These are phyloP conservation scores for Plecturocebus donacophilus DNA, from an alignment of 2,113 vertebrate species.

Conservation along the genomic window DNA sequence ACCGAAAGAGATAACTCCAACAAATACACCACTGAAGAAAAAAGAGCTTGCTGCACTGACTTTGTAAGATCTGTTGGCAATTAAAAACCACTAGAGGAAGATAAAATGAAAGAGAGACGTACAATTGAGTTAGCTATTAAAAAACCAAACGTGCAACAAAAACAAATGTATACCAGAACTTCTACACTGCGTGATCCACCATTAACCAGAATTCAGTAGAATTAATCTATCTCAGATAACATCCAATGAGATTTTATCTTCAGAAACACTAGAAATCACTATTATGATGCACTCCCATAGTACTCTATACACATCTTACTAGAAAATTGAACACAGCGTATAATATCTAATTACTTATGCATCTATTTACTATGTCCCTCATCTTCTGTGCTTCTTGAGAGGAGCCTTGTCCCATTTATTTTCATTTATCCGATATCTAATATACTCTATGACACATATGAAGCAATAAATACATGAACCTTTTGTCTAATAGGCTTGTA, in stretches of 20 bases:
- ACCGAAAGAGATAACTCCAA: conserved; percentile 88
- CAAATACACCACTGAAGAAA: conserved; percentile 89
- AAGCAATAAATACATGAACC: neutral
- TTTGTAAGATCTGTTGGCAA: conserved; percentile 86
- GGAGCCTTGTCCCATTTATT: neutral
- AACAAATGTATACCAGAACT: neutral
- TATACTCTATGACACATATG: neutral
- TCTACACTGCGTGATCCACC: neutral
- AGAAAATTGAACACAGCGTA: neutral
- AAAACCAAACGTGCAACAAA: neutral
- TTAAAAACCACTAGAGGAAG: conserved; percentile 86
- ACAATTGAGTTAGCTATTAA: neutral
- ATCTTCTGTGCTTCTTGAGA: neutral
- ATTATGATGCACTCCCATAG: neutral
- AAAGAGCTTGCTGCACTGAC: conserved; percentile 87
- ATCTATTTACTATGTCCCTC: neutral
- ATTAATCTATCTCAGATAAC: neutral
- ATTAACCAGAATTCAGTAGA: neutral
- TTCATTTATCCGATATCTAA: neutral
- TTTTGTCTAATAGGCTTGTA: neutral
- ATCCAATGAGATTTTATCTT: neutral
- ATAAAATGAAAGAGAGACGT: neutral
- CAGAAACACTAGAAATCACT: neutral
- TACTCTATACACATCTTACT: neutral
- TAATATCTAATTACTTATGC: neutral